phyloP scores from a whole-genome alignment of 1,140 invertebrate species.

The Mercenaria mercenaria region DNA sequence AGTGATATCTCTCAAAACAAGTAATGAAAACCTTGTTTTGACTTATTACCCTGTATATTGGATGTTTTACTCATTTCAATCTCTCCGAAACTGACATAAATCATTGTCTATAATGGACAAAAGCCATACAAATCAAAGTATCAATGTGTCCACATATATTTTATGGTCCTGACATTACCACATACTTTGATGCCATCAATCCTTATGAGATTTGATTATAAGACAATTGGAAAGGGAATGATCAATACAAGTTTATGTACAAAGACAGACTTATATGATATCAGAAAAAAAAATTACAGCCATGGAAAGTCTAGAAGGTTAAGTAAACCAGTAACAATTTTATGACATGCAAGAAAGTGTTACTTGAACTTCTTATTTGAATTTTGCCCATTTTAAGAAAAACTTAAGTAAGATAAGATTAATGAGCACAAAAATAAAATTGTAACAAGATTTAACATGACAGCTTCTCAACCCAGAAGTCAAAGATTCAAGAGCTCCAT shows the following conservation, averaged over 20 bases:
- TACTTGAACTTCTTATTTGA: no score
- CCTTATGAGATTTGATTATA: conserved; percentile 37
- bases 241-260: neutral
- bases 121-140: conserved; percentile 25
- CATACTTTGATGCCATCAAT: conserved; percentile 26
- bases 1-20: conserved; percentile 3
- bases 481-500: no score
- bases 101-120: conserved; percentile 47
- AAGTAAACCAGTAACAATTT: no score
- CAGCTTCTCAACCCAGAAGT: no score
- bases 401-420: no score
- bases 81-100: conserved; percentile 15
- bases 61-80: conserved; percentile 46
- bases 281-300: no score
- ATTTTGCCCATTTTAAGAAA: no score
- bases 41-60: conserved; percentile 50
- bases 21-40: conserved; percentile 33
- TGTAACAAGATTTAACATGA: no score
- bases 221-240: neutral
- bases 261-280: neutral
- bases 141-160: conserved; percentile 4
- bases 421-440: no score
- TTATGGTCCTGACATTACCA: conserved; percentile 15
- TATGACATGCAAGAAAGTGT: no score
- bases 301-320: no score